Conservation (phyloP, 1,140 invertebrate genomes). For the Acromyrmex echinatior region DNA sequence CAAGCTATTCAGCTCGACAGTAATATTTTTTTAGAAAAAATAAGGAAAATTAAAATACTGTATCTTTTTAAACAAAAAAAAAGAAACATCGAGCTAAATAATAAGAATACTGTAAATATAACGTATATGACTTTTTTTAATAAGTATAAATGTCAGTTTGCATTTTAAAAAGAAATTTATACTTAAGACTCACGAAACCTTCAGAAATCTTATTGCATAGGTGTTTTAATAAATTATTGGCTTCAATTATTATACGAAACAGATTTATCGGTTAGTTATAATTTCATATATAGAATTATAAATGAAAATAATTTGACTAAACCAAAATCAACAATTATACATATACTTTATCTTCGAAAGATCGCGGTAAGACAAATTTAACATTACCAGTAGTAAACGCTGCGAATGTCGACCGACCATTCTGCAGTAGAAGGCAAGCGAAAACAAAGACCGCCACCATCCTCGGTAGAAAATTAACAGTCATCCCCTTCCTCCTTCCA, state of each 20-base stretch:
- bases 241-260: neutral
- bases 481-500: constrained; percentile 41
- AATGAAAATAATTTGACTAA: neutral
- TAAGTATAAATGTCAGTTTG: neutral
- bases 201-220: neutral
- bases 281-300: neutral
- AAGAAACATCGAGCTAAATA: neutral
- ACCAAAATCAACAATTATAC: neutral
- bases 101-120: neutral
- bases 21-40: constrained; percentile 11
- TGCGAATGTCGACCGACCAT: constrained; percentile 74
- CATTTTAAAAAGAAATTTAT: neutral
- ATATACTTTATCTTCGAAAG: neutral
- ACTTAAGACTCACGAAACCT: neutral
- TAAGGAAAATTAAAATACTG: neutral
- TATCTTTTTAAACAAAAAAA: neutral
- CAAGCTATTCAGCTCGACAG: neutral
- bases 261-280: neutral
- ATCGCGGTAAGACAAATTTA: neutral
- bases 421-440: constrained; percentile 76
- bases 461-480: constrained; percentile 64
- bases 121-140: neutral
- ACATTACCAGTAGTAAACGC: constrained; percentile 82
- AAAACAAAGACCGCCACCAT: constrained; percentile 77
- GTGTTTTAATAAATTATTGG: neutral